Conservation (phyloP, 2,797 vertebrate genomes). For the Paratrypauchen microcephalus region DNA sequence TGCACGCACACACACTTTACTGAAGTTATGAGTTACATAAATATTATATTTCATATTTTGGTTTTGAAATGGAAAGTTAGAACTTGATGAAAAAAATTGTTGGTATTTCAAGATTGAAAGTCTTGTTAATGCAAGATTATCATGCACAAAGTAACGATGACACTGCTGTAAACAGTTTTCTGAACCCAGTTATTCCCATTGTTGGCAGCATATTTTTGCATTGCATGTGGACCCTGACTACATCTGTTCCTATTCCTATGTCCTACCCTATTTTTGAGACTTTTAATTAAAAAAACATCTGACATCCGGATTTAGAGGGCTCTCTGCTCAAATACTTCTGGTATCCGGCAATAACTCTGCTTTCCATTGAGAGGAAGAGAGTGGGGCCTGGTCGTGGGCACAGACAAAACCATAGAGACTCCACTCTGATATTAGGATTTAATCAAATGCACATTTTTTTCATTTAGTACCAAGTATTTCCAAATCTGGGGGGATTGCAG, state of each 20-base stretch:
- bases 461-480: conserved; percentile 84
- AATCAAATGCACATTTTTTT: conserved; percentile 94
- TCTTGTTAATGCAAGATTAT: background rate
- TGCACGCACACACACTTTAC: conserved; percentile 22
- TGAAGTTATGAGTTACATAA: background rate
- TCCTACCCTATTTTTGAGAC: conserved; percentile 34
- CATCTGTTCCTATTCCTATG: conserved; percentile 28
- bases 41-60: background rate
- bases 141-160: background rate
- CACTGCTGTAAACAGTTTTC: background rate
- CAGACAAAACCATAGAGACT: conserved; percentile 58
- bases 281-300: conserved; percentile 79
- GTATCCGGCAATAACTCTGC: conserved; percentile 76
- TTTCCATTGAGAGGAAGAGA: conserved; percentile 38
- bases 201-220: background rate
- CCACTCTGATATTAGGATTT: conserved; percentile 89
- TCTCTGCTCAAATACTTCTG: conserved; percentile 65
- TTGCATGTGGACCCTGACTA: conserved; percentile 36
- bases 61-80: background rate
- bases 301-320: conserved; percentile 70
- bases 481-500: conserved; percentile 84
- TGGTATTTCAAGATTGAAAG: background rate
- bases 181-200: background rate
- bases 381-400: conserved; percentile 43
- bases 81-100: background rate